Evolutionary conservation across 2,888 invertebrate genomes (phyloP), one percentile per base, ranked within the genome.

Genomic region (Empis stercorea): DNA sequence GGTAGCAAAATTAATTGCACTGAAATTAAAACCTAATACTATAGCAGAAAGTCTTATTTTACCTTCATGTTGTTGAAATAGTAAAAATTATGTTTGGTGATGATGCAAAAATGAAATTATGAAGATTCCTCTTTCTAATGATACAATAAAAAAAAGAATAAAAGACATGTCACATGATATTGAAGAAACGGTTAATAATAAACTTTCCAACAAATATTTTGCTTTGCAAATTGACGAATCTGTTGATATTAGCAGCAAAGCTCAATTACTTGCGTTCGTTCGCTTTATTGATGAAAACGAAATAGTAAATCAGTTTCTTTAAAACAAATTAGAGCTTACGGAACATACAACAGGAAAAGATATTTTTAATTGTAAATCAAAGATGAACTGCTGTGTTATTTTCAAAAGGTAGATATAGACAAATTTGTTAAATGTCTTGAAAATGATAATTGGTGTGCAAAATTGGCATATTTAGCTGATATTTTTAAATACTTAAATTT

Each of bases 401-500:
- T 30, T 10, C 30, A 30, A 30, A 30, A n/a, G n/a, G n/a, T n/a
- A n/a, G n/a, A n/a, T n/a, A n/a, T n/a, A n/a, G n/a, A n/a, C n/a
- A n/a, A n/a, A 30, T 10, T 7, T 9, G 10, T 9, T 9, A 9
- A 30, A 30, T 30, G 30, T 32, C 3, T 32, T 4, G 5, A 32
- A 32, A 32, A 32, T 32, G 5, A 32, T 32, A 32, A 13, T 9
- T 30, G 30, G 7, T 30, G 7, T 30, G 7, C 30, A 9, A 30
- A 30, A 37, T 32, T 32, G 6, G 32, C 13, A 10, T 37, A 37
- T 37, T 37, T 43, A 32, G 16, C 34, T 17, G 32, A 43, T 43
- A 43, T 43, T 32, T 43, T 43, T 43, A 32, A 43, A 43, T 32
- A 43, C 17, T 43, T 43, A 32, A 43, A 43, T 32, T 13, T 32